These are phyloP conservation scores for Chlorocebus sabaeus DNA, from an alignment of 2,113 vertebrate species.

Conservation along the genomic window DNA sequence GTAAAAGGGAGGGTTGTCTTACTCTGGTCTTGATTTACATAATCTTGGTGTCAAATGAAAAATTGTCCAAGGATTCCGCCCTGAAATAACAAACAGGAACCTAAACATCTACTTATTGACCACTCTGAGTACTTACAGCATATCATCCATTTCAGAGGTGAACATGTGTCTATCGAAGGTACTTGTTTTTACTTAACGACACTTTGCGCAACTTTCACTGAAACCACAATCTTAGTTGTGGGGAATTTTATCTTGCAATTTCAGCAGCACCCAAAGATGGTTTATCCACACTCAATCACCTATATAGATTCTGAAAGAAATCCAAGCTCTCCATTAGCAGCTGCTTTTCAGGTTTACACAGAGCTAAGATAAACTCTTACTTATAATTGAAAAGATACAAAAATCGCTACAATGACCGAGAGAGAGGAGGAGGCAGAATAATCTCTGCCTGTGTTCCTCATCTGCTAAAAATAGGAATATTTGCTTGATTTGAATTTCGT, in stretches of 20 bases:
- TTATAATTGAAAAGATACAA: not conserved
- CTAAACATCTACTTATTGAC: not conserved
- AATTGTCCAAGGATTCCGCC: not conserved
- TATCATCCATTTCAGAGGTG: not conserved
- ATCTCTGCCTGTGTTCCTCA: not conserved
- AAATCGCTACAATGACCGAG: not conserved
- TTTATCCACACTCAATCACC: not conserved
- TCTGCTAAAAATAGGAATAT: not conserved
- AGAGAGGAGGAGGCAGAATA: not conserved
- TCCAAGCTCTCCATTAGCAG: not conserved
- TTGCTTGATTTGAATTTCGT: not conserved
- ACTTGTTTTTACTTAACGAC: not conserved
- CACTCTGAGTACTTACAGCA: rapidly evolving
- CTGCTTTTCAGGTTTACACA: not conserved
- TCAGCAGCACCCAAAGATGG: not conserved
- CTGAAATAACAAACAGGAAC: not conserved
- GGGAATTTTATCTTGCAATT: not conserved
- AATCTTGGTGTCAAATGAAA: not conserved
- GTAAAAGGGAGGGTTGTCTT: not conserved
- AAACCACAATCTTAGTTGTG: not conserved
- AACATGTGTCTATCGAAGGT: not conserved
- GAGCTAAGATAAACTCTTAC: not conserved
- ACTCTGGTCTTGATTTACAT: not conserved
- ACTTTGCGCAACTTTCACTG: not conserved
- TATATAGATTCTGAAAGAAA: not conserved